These are phyloP conservation scores for Antechinus stuartii DNA, from an alignment of 2,113 vertebrate species.

Conservation along the genomic window DNA sequence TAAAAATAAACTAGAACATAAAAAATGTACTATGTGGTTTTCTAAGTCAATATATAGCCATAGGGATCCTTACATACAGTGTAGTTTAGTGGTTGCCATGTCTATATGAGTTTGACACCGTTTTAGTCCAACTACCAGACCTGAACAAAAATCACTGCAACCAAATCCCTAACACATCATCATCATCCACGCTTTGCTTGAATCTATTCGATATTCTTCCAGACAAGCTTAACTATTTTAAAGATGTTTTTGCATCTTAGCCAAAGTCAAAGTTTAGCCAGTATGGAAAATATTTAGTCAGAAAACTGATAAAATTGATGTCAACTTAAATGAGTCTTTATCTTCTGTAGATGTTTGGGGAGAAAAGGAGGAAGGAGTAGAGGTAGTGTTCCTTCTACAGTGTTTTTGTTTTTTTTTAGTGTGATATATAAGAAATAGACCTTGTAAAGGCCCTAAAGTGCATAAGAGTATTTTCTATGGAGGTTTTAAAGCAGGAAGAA, in stretches of 20 bases:
- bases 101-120: not conserved
- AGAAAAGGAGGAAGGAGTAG: not conserved
- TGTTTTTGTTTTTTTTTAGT: not conserved
- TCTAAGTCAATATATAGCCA: not conserved
- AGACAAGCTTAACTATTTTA: not conserved
- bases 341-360: slow-evolving; percentile 22
- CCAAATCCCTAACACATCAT: not conserved
- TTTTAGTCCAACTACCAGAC: not conserved
- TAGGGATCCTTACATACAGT: not conserved
- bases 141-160: not conserved
- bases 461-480: not conserved
- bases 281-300: slow-evolving; percentile 49
- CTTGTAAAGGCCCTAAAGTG: not conserved
- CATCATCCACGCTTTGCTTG: not conserved
- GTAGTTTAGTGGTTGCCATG: not conserved
- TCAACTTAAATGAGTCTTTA: slow-evolving; percentile 46
- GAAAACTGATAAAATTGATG: slow-evolving; percentile 40
- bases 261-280: slow-evolving; percentile 33
- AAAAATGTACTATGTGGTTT: not conserved
- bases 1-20: not conserved
- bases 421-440: not conserved
- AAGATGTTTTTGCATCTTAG: not conserved
- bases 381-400: not conserved
- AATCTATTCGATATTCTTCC: not conserved
- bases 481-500: not conserved